These are phyloP conservation scores for Varecia variegata DNA, from an alignment of 2,797 vertebrate genomes.

Conservation along the genomic window DNA sequence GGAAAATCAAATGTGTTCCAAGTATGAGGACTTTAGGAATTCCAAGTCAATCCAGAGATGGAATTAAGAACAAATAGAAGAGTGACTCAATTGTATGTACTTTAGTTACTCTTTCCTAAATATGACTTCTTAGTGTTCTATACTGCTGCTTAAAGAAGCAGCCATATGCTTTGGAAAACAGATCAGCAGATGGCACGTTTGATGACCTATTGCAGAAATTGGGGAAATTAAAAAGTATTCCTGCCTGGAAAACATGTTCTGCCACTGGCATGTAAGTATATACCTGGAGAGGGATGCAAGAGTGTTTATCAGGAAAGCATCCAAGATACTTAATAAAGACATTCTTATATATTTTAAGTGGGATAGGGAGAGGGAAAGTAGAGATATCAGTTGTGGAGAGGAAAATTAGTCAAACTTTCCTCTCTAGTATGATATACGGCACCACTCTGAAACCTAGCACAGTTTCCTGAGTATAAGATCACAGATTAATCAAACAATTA, in stretches of 20 bases:
- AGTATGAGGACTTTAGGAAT: not conserved
- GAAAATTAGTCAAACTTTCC: not conserved
- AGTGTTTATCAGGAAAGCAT: conserved; percentile 1
- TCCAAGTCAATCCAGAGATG: not conserved
- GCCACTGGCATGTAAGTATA: not conserved
- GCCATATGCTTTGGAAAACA: conserved; percentile 53
- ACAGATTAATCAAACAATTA: no score
- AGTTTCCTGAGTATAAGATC: not conserved
- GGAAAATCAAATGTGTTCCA: not conserved
- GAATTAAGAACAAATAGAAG: not conserved
- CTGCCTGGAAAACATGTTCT: conserved; percentile 53
- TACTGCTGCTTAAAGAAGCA: not conserved
- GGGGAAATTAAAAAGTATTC: conserved; percentile 56
- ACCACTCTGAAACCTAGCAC: not conserved
- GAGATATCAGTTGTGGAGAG: not conserved
- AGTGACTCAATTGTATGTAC: not conserved
- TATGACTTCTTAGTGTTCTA: not conserved
- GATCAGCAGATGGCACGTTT: conserved; percentile 65
- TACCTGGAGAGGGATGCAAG: not conserved
- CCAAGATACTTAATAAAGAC: conserved; percentile 23
- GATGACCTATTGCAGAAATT: conserved; percentile 62
- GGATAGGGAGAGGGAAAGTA: not conserved
- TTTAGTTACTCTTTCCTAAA: not conserved
- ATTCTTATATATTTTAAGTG: not conserved
- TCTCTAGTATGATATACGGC: not conserved